phyloP scores from a whole-genome alignment of 2,113 vertebrate species.

The human (Homo sapiens) region DNA sequence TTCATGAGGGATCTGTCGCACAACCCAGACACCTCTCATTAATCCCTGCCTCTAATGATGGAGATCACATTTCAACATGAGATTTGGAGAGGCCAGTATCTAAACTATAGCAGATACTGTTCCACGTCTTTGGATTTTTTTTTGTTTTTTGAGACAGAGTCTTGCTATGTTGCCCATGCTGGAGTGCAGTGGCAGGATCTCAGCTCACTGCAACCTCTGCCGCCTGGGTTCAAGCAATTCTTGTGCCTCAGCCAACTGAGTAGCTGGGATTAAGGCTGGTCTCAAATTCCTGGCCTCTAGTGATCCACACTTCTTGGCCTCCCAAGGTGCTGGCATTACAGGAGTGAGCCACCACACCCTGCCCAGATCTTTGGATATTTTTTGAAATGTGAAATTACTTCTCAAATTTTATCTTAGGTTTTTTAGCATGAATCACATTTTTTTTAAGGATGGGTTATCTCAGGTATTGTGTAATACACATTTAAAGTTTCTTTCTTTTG shows the following conservation, averaged over 20 bases:
- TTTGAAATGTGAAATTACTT: conserved; percentile 30
- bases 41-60: background rate
- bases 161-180: too few species aligned
- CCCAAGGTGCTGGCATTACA: too few species aligned
- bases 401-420: background rate
- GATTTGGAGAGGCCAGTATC: background rate
- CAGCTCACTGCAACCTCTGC: too few species aligned
- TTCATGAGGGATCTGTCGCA: background rate
- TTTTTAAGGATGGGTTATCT: background rate
- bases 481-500: background rate
- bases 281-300: too few species aligned
- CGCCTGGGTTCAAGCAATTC: too few species aligned
- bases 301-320: too few species aligned
- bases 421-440: background rate
- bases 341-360: too few species aligned
- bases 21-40: background rate
- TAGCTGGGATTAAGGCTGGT: too few species aligned
- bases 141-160: too few species aligned
- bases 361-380: background rate
- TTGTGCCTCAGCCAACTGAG: too few species aligned
- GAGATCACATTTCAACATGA: background rate
- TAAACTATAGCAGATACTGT: background rate
- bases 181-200: too few species aligned
- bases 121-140: background rate
- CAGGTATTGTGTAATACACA: background rate